These are phyloP conservation scores for Drosophila helvetica DNA, from an alignment of 2,888 invertebrate genomes.

Conservation along the genomic window DNA sequence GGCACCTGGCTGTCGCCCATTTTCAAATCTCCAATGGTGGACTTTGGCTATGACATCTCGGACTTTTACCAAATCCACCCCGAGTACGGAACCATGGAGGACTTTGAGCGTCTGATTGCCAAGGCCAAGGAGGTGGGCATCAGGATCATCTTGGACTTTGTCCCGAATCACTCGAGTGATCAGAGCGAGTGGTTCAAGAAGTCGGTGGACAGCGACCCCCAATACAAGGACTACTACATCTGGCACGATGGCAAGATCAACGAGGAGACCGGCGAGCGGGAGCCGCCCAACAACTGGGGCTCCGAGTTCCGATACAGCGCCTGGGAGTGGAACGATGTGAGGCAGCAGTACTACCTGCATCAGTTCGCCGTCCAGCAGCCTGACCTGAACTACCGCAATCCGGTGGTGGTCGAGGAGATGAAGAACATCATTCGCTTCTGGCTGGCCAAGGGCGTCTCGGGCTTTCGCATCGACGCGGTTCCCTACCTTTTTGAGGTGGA, in stretches of 20 bases:
- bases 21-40: slow-evolving; percentile 90
- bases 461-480: slow-evolving; percentile 89
- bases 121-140: slow-evolving; percentile 86
- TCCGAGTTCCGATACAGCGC: slow-evolving; percentile 86
- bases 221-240: slow-evolving; percentile 90
- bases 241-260: slow-evolving; percentile 86
- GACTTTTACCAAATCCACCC: slow-evolving; percentile 89
- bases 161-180: slow-evolving; percentile 88
- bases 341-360: slow-evolving; percentile 87
- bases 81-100: slow-evolving; percentile 89
- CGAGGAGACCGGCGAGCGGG: slow-evolving; percentile 78
- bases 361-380: slow-evolving; percentile 87
- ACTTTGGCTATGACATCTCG: slow-evolving; percentile 91
- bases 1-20: slow-evolving; percentile 91
- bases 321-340: slow-evolving; percentile 86
- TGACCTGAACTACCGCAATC: slow-evolving; percentile 87
- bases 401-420: slow-evolving; percentile 85
- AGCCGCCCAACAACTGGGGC: slow-evolving; percentile 85
- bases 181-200: slow-evolving; percentile 92
- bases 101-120: slow-evolving; percentile 87
- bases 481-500: slow-evolving; percentile 83
- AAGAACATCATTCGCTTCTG: slow-evolving; percentile 89
- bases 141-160: slow-evolving; percentile 84
- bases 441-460: slow-evolving; percentile 91
- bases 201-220: slow-evolving; percentile 86